Evolutionary conservation across 1,140 invertebrate species (phyloP).

Genomic region (Drosophila sechellia): DNA sequence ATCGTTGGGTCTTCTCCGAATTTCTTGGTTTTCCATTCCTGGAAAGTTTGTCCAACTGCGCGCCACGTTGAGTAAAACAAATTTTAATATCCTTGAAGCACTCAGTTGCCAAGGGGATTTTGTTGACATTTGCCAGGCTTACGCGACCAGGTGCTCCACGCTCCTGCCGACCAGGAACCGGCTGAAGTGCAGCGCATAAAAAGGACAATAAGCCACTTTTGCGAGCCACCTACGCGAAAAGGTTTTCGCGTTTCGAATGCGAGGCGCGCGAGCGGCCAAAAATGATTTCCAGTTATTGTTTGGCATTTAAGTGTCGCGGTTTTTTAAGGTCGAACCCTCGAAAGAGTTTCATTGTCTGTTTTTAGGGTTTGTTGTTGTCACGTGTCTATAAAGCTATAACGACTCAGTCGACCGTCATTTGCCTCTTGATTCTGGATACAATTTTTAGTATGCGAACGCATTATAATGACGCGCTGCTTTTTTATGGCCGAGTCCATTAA

Average conservation of each 20-base stretch:
- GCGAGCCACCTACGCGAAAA: slow-evolving; percentile 60
- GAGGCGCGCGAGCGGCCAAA: slow-evolving; percentile 3
- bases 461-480: slow-evolving; percentile 71
- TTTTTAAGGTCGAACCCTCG: slow-evolving; percentile 44
- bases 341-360: slow-evolving; percentile 73
- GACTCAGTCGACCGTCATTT: slow-evolving; percentile 47
- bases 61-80: slow-evolving; percentile 44
- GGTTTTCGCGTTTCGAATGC: slow-evolving; percentile 39
- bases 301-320: slow-evolving; percentile 68
- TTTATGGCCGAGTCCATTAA: slow-evolving; percentile 77
- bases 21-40: background rate
- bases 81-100: slow-evolving; percentile 69
- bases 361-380: slow-evolving; percentile 70
- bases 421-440: slow-evolving; percentile 64
- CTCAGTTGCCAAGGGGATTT: slow-evolving; percentile 55
- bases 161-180: background rate
- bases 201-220: slow-evolving; percentile 81
- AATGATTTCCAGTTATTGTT: slow-evolving; percentile 74
- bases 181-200: slow-evolving; percentile 74
- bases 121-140: slow-evolving; percentile 66
- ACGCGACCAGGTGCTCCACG: slow-evolving; percentile 23
- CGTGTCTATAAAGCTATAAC: slow-evolving; percentile 69
- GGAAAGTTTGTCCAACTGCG: slow-evolving; percentile 18
- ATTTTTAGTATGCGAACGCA: slow-evolving; percentile 79
- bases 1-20: background rate